phyloP scores from a whole-genome alignment of 2,797 vertebrate species.

The Xenentodon cancila region DNA sequence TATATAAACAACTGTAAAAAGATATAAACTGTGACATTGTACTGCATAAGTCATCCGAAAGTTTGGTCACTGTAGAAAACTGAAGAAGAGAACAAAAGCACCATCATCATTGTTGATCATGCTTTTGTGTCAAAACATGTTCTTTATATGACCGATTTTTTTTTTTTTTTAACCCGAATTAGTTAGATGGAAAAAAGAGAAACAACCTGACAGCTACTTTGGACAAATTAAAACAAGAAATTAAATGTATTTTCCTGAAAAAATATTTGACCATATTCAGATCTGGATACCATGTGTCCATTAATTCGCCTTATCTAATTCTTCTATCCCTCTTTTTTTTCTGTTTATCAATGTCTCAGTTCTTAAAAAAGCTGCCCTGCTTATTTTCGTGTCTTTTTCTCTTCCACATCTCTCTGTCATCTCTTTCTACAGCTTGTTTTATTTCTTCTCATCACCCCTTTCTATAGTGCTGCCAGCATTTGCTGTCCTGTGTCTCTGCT shows the following conservation, averaged over 20 bases:
- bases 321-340: background rate
- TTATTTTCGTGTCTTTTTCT: constrained; percentile 8
- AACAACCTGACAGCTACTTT: too few relatives aligned
- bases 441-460: constrained; percentile 9
- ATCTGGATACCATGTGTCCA: background rate
- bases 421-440: constrained; percentile 18
- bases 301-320: constrained; percentile 6
- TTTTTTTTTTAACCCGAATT: too few relatives aligned
- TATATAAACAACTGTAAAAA: constrained; percentile 11
- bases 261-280: too few relatives aligned
- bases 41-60: background rate
- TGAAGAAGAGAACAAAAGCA: too few relatives aligned
- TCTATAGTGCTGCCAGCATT: constrained; percentile 37
- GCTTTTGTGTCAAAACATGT: too few relatives aligned
- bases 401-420: constrained; percentile 6
- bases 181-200: too few relatives aligned
- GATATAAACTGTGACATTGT: background rate
- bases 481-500: constrained; percentile 41
- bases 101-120: too few relatives aligned
- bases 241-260: too few relatives aligned
- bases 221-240: too few relatives aligned
- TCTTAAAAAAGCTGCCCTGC: background rate
- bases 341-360: background rate
- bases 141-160: too few relatives aligned
- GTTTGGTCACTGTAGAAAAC: too few relatives aligned